Percentiles rank a stretch among this genome's conserved stretches.
These are phyloP conservation scores for Mesocentrotus franciscanus DNA, from an alignment of 53 echinoderm and acorn worm genomes.

Conservation along the genomic window DNA sequence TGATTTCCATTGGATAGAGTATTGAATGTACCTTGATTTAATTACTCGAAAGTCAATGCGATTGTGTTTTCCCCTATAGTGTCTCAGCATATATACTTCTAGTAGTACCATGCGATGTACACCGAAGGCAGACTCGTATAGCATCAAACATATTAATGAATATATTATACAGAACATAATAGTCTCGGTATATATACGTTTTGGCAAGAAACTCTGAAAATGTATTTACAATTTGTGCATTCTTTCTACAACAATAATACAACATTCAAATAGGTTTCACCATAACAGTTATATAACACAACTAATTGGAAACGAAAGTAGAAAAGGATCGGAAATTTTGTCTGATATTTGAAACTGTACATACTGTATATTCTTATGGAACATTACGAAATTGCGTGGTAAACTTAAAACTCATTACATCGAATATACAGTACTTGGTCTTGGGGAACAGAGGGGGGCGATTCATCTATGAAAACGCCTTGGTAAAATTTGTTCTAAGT, in stretches of 20 bases:
- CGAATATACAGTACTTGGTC: no score
- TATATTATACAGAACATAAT: not conserved
- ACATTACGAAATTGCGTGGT: not conserved
- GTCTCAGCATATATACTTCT: not conserved
- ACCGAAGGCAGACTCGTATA: not conserved
- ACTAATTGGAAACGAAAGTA: not conserved
- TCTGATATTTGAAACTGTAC: not conserved
- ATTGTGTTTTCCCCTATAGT: no score
- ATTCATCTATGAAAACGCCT: not conserved
- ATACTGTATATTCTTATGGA: no score
- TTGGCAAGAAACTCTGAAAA: slow-evolving; percentile 47
- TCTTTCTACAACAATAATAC: slow-evolving; percentile 2
- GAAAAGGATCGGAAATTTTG: not conserved
- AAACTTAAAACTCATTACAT: no score
- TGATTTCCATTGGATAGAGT: no score
- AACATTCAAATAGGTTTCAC: not conserved
- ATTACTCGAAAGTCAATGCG: no score
- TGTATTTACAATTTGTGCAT: slow-evolving; percentile 41
- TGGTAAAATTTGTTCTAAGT: not conserved
- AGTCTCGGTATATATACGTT: not conserved
- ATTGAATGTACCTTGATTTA: no score
- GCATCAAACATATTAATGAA: not conserved
- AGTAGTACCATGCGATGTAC: not conserved
- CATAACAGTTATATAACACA: not conserved
- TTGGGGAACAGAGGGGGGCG: not conserved